These are phyloP conservation scores for Porites lobata DNA, from an alignment of 92 coral and sea anemone genomes.

Conservation along the genomic window DNA sequence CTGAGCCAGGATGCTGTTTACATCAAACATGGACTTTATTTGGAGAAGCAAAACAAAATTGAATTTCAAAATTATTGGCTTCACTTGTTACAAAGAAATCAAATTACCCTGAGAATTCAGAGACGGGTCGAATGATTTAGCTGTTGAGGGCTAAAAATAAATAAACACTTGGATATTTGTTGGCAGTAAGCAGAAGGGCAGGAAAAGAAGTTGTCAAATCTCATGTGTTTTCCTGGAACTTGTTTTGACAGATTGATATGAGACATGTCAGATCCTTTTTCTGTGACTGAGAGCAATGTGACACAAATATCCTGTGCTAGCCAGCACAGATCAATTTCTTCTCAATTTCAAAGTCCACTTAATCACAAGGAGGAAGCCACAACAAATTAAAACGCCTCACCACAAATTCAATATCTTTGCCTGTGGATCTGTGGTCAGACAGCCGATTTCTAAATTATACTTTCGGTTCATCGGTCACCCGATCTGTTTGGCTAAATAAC, in stretches of 20 bases:
- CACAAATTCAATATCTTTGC: neutral
- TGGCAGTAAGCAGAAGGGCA: constrained; percentile 14
- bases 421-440: constrained; percentile 18
- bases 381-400: neutral
- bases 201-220: constrained; percentile 28
- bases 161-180: constrained; percentile 4
- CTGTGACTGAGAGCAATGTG: neutral
- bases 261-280: neutral
- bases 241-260: neutral
- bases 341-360: constrained; percentile 17
- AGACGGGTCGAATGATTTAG: neutral
- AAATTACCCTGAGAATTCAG: neutral
- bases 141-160: neutral
- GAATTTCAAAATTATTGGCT: neutral
- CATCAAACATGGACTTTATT: neutral
- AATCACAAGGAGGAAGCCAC: constrained; percentile 2
- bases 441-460: constrained; percentile 9
- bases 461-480: neutral
- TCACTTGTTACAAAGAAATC: neutral
- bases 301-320: neutral
- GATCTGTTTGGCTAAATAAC: constrained; percentile 24
- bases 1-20: too few species aligned
- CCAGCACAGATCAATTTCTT: neutral
- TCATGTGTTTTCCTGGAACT: neutral
- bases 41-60: neutral